Percentiles rank a stretch among this genome's conserved stretches.
phyloP scores from a whole-genome alignment of 2,888 invertebrate species.

The Sabatieria punctata region DNA sequence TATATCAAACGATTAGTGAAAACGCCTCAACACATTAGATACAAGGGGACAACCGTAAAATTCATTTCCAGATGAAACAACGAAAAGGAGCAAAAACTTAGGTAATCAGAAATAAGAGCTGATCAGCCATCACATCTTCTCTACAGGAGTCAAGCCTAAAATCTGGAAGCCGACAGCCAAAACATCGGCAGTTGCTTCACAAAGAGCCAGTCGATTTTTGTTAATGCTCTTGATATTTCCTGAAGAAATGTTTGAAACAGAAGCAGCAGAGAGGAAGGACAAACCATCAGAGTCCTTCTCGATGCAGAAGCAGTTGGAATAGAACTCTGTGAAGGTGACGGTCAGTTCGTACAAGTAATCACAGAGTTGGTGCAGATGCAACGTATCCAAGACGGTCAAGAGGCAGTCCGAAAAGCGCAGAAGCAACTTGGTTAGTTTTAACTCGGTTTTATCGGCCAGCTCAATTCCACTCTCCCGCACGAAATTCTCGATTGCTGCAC shows the following conservation, averaged over 20 bases:
- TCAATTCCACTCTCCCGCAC: conserved; percentile 43
- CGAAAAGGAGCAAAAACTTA: no score
- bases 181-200: conserved; percentile 73
- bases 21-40: no score
- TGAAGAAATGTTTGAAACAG: conserved; percentile 15
- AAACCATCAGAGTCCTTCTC: conserved; percentile 53
- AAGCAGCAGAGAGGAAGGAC: neutral
- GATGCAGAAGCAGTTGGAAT: conserved; percentile 90
- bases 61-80: no score
- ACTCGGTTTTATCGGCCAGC: conserved; percentile 74
- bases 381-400: conserved; percentile 50
- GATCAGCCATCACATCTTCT: conserved; percentile 64
- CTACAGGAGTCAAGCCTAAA: conserved; percentile 73
- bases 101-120: no score
- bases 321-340: conserved; percentile 86
- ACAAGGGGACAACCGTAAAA: no score
- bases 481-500: conserved; percentile 40
- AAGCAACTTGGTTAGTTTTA: conserved; percentile 66
- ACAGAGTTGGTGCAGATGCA: conserved; percentile 48
- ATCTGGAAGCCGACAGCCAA: conserved; percentile 73
- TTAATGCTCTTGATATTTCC: conserved; percentile 44
- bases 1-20: no score
- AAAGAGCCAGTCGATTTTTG: conserved; percentile 65
- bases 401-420: conserved; percentile 67
- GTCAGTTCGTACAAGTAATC: conserved; percentile 87